Evolutionary conservation across 2,797 vertebrate genomes (phyloP).

Genomic region (Paratrypauchen microcephalus): DNA sequence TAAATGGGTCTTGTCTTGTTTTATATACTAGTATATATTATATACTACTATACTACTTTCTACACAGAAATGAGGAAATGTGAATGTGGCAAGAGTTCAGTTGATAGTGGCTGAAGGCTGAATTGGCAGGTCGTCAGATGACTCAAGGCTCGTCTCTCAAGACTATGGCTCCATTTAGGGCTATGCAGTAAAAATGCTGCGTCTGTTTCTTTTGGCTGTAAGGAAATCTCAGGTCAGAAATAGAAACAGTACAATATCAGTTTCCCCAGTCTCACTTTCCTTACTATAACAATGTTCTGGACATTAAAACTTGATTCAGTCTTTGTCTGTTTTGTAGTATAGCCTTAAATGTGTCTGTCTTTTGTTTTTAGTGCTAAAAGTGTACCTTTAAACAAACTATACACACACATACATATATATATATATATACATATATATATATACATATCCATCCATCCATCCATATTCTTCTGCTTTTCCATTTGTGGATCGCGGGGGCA

Average conservation of each 20-base stretch:
- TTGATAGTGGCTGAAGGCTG: slow-evolving; percentile 9
- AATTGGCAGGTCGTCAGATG: slow-evolving; percentile 31
- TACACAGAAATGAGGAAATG: slow-evolving; percentile 14
- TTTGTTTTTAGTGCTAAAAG: too few relatives aligned
- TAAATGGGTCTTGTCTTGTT: slow-evolving; percentile 37
- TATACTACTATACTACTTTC: too few relatives aligned
- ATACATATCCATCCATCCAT: too few relatives aligned
- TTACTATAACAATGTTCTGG: background rate
- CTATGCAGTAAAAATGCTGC: slow-evolving; percentile 20
- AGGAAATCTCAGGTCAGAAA: slow-evolving; percentile 33
- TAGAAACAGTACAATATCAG: slow-evolving; percentile 19
- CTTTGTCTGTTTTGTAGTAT: background rate
- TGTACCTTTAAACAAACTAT: too few relatives aligned
- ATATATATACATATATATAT: too few relatives aligned
- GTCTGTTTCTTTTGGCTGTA: slow-evolving; percentile 28
- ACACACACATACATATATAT: too few relatives aligned
- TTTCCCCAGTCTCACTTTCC: slow-evolving; percentile 9
- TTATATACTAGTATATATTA: too few relatives aligned
- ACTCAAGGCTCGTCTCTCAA: slow-evolving; percentile 33
- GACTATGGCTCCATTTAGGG: slow-evolving; percentile 34
- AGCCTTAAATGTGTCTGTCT: background rate
- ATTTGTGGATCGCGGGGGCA: too few relatives aligned
- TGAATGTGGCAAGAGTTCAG: slow-evolving; percentile 24
- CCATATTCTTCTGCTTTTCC: too few relatives aligned
- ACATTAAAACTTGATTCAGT: background rate